These are phyloP conservation scores for Dasysyrphus albostriatus DNA, from an alignment of 2,888 invertebrate genomes.

Conservation along the genomic window DNA sequence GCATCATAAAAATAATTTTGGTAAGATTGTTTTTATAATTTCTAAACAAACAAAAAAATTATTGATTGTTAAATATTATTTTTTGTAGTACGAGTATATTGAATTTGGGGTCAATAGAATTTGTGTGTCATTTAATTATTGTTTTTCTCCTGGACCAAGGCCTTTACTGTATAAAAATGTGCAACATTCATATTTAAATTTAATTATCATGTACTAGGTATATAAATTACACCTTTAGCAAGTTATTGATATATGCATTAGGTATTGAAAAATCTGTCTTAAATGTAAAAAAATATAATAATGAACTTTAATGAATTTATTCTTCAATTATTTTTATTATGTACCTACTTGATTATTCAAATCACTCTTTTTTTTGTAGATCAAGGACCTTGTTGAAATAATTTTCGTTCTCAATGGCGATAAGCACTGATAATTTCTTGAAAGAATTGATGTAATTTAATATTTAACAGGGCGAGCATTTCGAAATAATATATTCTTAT, in stretches of 20 bases:
- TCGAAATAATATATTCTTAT: too few relatives aligned
- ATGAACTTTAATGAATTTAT: too few relatives aligned
- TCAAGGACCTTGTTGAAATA: too few relatives aligned
- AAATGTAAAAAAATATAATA: too few relatives aligned
- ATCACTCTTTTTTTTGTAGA: too few relatives aligned
- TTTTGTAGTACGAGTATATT: neutral
- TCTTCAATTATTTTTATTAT: too few relatives aligned
- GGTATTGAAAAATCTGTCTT: too few relatives aligned
- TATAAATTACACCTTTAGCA: neutral
- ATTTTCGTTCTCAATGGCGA: too few relatives aligned
- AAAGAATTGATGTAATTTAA: too few relatives aligned
- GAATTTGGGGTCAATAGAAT: constrained; percentile 14
- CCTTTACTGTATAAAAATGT: neutral
- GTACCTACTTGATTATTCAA: too few relatives aligned
- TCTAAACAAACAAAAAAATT: neutral
- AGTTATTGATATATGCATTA: neutral
- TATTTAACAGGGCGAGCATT: too few relatives aligned
- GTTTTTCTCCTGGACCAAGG: neutral
- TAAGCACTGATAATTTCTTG: too few relatives aligned
- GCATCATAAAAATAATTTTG: constrained; percentile 82
- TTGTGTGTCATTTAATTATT: constrained; percentile 7
- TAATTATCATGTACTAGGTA: neutral
- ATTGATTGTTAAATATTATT: neutral
- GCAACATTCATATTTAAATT: neutral
- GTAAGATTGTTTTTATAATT: constrained; percentile 78